Percentiles rank a stretch among this genome's conserved stretches.
phyloP scores from a whole-genome alignment of 2,113 vertebrate species.

The Thryonomys swinderianus region DNA sequence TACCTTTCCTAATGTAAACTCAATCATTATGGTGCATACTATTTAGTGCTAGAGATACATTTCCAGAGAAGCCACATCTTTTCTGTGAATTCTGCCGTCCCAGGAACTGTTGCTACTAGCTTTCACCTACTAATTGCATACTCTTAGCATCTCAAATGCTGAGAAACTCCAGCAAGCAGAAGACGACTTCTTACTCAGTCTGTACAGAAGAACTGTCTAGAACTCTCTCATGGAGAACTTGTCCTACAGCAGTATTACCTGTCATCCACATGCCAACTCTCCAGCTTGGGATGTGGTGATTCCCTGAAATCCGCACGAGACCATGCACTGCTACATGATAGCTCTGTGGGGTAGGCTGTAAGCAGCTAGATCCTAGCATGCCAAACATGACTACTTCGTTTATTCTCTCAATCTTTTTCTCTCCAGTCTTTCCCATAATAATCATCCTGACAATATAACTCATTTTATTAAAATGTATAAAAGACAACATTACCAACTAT shows the following conservation, averaged over 20 bases:
- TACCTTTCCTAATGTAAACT: conserved; percentile 36
- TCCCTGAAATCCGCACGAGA: not conserved
- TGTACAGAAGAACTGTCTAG: not conserved
- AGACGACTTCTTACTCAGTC: not conserved
- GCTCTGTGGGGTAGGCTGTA: not conserved
- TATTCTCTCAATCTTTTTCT: not conserved
- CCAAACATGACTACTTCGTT: not conserved
- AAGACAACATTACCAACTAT: not conserved
- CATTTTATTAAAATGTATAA: not conserved
- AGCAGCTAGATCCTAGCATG: not conserved
- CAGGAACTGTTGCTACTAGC: not conserved
- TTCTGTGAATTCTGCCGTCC: not conserved
- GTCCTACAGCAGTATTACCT: not conserved
- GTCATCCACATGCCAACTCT: not conserved
- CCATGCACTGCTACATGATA: not conserved
- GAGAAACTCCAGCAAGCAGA: not conserved
- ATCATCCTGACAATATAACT: too few relatives aligned
- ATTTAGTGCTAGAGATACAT: not conserved
- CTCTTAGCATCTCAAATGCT: not conserved
- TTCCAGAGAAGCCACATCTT: too few relatives aligned
- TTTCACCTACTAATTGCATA: not conserved
- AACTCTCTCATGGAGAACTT: not conserved
- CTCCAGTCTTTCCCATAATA: not conserved
- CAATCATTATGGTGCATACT: not conserved
- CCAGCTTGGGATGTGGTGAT: not conserved